These are phyloP conservation scores for Yponomeuta malinellus DNA, from an alignment of 2,888 invertebrate species.

Conservation along the genomic window DNA sequence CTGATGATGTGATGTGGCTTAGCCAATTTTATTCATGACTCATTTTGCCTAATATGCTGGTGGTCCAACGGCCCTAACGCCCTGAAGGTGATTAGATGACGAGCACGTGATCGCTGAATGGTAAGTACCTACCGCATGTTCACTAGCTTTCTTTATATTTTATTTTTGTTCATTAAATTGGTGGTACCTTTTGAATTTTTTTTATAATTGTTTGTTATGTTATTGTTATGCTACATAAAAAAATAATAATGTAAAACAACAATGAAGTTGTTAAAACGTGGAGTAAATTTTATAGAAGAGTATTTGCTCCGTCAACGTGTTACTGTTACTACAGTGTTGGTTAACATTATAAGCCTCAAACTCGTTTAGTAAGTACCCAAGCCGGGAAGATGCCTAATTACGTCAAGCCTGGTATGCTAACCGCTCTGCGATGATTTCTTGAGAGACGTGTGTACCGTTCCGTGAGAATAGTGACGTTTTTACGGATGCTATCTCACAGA, in stretches of 20 bases:
- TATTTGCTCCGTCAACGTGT: too few species aligned
- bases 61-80: neutral
- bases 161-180: too few species aligned
- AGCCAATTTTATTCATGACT: slow-evolving; percentile 1
- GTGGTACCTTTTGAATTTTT: too few species aligned
- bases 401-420: neutral
- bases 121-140: neutral
- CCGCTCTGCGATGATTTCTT: slow-evolving; percentile 6
- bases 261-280: too few species aligned
- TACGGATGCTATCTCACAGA: neutral
- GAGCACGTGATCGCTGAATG: neutral
- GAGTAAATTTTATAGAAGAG: too few species aligned
- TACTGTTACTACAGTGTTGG: neutral
- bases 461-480: slow-evolving; percentile 47
- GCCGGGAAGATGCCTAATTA: neutral
- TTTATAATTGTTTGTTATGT: too few species aligned
- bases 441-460: slow-evolving; percentile 51
- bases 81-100: neutral
- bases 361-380: neutral
- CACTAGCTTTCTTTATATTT: too few species aligned
- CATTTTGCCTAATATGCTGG: slow-evolving; percentile 3
- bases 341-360: neutral
- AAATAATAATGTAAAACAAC: too few species aligned
- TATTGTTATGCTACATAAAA: too few species aligned
- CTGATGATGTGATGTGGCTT: neutral